These are phyloP conservation scores for Crambe crambe DNA, from an alignment of 37 sponge, comb jelly and placozoan species.

Conservation along the genomic window DNA sequence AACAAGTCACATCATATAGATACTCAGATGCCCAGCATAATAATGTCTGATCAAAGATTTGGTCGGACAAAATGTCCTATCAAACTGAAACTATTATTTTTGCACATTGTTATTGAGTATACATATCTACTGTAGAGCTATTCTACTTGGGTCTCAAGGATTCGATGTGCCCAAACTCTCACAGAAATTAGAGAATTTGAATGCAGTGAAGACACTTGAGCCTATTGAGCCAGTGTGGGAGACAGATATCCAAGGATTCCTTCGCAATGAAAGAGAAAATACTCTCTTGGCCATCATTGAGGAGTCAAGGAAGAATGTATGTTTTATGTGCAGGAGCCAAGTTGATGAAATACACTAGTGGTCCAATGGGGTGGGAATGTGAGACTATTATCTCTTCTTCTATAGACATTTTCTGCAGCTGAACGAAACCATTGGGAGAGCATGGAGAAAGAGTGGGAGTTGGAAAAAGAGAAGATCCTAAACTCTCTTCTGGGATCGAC, in stretches of 20 bases:
- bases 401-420: constrained; percentile 78
- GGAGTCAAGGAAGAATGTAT: constrained; percentile 81
- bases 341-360: neutral
- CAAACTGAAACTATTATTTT: too few relatives aligned
- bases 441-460: constrained; percentile 89
- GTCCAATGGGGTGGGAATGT: too few relatives aligned
- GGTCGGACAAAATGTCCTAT: too few relatives aligned
- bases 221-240: constrained; percentile 84
- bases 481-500: constrained; percentile 82
- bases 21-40: too few relatives aligned
- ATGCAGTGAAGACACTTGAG: constrained; percentile 91
- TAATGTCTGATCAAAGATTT: too few relatives aligned
- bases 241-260: constrained; percentile 91
- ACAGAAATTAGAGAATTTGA: constrained; percentile 86
- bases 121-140: constrained; percentile 51
- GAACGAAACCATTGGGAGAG: constrained; percentile 68
- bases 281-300: constrained; percentile 92
- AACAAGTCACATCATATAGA: too few relatives aligned
- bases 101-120: neutral
- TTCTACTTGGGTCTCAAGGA: constrained; percentile 91
- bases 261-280: constrained; percentile 92
- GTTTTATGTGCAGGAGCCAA: neutral
- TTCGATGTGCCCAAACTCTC: constrained; percentile 90
- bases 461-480: constrained; percentile 93
- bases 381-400: neutral